Evolutionary conservation across 1,140 invertebrate genomes (phyloP), one percentile per base, ranked within the genome.

Genomic region (Zaprionus inermis): DNA sequence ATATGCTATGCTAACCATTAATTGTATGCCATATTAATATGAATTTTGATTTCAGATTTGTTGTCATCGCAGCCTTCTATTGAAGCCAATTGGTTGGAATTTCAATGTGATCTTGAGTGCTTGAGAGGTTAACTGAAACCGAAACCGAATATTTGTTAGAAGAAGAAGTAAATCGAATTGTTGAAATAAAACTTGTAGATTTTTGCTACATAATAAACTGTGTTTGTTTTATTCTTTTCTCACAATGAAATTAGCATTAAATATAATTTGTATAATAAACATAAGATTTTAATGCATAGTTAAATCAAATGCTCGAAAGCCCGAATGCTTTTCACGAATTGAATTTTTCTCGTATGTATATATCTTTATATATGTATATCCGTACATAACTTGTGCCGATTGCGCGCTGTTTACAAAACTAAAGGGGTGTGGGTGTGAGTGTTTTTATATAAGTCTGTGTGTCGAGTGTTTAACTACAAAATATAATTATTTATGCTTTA

Each of bases 241-340:
- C 83, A 86, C 83, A 88, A 88, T 89, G 80, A 88, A 88, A 89
- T 88, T 80, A 88, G 84, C 80, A 59, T 88, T 88, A 89, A 88
- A 78, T 73, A 74, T 88, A 83, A 78, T 81, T 63, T 77, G 69
- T 89, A 80, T 79, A 89, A 89, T 88, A 88, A 88, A 88, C 84
- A 89, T 84, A 88, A 89, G 74, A 89, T 64, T 66, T 78, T 79
- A 82, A 85, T 88, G 76, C 72, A 77, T 89, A 88, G 70, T 71
- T 85, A 85, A 86, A 86, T 82, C 68, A 86, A 88, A 88, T 88
- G 83, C 83, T 89, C 83, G 82, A 86, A 86, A 81, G 82, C 82
- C 82, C 79, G 83, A 86, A 88, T 86, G 79, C 72, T 81, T 54
- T 72, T 69, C 60, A 72, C 74, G 71, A 82, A 81, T 68, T 74